These are phyloP conservation scores for Fregetta grallaria DNA, from an alignment of 2,113 vertebrate species.

Conservation along the genomic window DNA sequence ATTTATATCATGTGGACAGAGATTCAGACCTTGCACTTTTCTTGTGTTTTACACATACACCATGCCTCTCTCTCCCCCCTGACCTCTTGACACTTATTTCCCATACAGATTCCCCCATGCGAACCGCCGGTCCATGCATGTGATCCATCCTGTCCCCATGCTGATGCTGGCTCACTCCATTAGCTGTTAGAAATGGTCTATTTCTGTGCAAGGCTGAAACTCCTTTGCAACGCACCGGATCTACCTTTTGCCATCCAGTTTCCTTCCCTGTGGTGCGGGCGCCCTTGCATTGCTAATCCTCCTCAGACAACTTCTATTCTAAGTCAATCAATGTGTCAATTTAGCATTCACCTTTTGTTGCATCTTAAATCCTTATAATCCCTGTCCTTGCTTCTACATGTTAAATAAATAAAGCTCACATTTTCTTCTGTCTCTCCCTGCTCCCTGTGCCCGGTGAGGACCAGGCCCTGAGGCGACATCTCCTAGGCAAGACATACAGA, in stretches of 20 bases:
- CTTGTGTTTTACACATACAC: background rate
- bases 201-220: background rate
- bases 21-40: background rate
- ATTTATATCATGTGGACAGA: background rate
- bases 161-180: background rate
- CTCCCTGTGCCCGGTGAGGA: background rate
- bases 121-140: fast-evolving
- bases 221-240: background rate
- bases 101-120: background rate
- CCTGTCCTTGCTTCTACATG: slow-evolving; percentile 23
- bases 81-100: background rate
- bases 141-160: fast-evolving
- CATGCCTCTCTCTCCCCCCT: fast-evolving
- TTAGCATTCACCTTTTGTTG: slow-evolving; percentile 66
- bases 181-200: background rate
- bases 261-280: background rate
- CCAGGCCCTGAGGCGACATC: background rate
- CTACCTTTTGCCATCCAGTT: background rate
- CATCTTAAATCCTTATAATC: slow-evolving; percentile 63
- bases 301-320: slow-evolving; percentile 58
- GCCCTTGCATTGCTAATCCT: slow-evolving; percentile 57
- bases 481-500: background rate
- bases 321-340: slow-evolving; percentile 63
- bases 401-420: slow-evolving; percentile 42
- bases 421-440: background rate